Conservation (phyloP, 2,888 invertebrate species). For the Drosophila austrosaltans region DNA sequence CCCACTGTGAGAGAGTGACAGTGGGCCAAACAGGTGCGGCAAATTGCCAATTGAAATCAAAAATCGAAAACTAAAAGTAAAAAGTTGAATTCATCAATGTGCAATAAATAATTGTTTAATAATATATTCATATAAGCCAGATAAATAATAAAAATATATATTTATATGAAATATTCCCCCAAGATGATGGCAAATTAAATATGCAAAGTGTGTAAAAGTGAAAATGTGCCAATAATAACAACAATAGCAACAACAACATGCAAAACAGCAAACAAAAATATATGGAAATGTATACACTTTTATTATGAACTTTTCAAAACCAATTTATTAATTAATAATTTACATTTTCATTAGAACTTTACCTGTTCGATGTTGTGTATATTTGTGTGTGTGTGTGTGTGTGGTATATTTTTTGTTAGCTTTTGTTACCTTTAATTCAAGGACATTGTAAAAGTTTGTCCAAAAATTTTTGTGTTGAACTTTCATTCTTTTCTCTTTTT, state of each 20-base stretch:
- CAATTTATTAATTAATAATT: conserved; percentile 6
- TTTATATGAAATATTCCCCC: conserved; percentile 9
- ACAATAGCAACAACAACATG: background rate
- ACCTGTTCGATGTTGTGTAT: background rate
- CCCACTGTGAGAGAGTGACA: conserved; percentile 18
- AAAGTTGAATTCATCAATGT: conserved; percentile 44
- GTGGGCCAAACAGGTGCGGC: conserved; percentile 62
- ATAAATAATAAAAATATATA: conserved; percentile 18
- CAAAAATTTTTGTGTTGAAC: background rate
- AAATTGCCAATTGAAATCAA: conserved; percentile 57
- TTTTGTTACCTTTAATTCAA: conserved; percentile 3
- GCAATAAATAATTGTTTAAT: conserved; percentile 57
- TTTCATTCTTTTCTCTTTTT: background rate
- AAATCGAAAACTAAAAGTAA: conserved; percentile 42
- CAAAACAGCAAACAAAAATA: conserved; percentile 35
- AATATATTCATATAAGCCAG: conserved; percentile 49
- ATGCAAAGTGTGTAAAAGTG: conserved; percentile 34
- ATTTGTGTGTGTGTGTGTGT: no score
- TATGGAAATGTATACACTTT: background rate
- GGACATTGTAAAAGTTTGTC: conserved; percentile 3
- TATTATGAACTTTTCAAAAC: background rate
- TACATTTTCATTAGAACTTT: background rate
- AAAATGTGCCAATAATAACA: background rate
- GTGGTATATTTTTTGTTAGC: background rate
- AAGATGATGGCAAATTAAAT: conserved; percentile 43